Evolutionary conservation across 2,888 invertebrate species (phyloP), one percentile per base, ranked within the genome.

Genomic region (Tetragonisca angustula): DNA sequence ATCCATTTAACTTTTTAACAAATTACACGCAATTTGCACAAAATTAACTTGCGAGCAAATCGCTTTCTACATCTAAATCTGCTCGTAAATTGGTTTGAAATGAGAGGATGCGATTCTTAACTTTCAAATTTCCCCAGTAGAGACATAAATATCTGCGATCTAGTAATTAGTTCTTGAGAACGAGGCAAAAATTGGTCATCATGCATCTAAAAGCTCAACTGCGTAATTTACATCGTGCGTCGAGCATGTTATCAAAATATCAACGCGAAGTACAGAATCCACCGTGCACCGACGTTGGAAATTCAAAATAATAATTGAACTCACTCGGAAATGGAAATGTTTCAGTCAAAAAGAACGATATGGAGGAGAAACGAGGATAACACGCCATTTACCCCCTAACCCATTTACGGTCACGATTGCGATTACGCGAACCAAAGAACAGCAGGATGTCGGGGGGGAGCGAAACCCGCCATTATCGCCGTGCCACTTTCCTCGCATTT

Each of bases 311-410:
- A 11, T 43, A 52, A 50, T 27, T 15, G 15, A 24, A 21, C 19
- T 15, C 4, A 6, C 67, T 27, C 9, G 32, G 32, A 32, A 32
- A 61, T 43, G 54, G 69, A 68, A 79, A 79, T 79, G 62, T 79
- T 61, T 50, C 21, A 61, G 36, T 52, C 6, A 19, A 65, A 43
- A 59, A 32, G 50, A 2, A 9, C 19, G 50, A 11, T 4, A 21
- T 3, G 2, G 17, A 11, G 5, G 50, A 36, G 56, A 54, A 79
- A 50, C 19, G 52, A 32, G n/a, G 68, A 62, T 69, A 62, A 54
- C 67, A 24, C 32, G 69, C 69, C 79, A 64, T 79, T 79, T 79
- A 76, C 64, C 69, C 79, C 24, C 69, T 70, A 76, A 79, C 64
- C 62, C 79, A 76, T 79, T 79, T 76, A 64, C 75, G 76, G 19